These are phyloP conservation scores for Amorpha juglandis DNA, from an alignment of 2,888 invertebrate genomes.

Conservation along the genomic window DNA sequence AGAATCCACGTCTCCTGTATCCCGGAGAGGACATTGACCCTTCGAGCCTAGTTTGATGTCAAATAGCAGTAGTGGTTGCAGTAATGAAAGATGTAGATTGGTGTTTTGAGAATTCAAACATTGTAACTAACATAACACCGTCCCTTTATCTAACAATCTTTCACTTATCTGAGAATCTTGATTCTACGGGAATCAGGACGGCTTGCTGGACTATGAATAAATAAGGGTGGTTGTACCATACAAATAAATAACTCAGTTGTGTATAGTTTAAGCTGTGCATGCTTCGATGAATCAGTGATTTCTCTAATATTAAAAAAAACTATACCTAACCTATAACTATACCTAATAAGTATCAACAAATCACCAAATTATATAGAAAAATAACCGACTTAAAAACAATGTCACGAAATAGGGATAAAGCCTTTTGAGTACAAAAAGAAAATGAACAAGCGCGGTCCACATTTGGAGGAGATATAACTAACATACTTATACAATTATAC, in stretches of 20 bases:
- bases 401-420: too few species aligned
- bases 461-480: too few species aligned
- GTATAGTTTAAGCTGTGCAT: background rate
- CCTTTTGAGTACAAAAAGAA: too few species aligned
- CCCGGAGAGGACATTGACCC: too few species aligned
- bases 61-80: too few species aligned
- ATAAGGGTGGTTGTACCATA: background rate
- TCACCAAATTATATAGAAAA: too few species aligned
- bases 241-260: background rate
- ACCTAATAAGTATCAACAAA: too few species aligned
- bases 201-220: background rate
- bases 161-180: background rate
- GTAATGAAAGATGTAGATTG: background rate
- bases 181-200: background rate
- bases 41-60: too few species aligned
- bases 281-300: background rate
- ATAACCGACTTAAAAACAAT: too few species aligned
- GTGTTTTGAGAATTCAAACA: background rate
- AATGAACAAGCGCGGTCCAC: too few species aligned
- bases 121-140: constrained; percentile 3
- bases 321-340: background rate
- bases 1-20: too few species aligned
- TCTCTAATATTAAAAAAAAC: background rate
- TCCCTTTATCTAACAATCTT: constrained; percentile 1
- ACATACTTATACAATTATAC: too few species aligned